phyloP scores from a whole-genome alignment of 2,113 vertebrate genomes.

The Amia ocellicauda region DNA sequence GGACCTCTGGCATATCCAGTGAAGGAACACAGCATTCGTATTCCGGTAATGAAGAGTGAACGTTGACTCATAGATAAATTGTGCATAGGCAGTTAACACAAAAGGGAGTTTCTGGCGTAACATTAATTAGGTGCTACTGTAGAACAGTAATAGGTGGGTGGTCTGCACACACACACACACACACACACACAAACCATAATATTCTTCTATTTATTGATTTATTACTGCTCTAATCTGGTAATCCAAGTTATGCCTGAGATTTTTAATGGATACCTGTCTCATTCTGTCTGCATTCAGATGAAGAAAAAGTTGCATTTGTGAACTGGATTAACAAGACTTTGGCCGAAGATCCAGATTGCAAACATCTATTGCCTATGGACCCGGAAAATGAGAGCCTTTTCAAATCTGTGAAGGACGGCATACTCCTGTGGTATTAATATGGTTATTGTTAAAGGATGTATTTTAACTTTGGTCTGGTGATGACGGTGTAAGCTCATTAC shows the following conservation, averaged over 20 bases:
- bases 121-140: not conserved
- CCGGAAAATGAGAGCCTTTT: constrained; percentile 82
- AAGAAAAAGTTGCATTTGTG: constrained; percentile 96
- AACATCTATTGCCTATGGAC: constrained; percentile 87
- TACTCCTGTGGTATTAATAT: constrained; percentile 83
- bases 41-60: constrained; percentile 67
- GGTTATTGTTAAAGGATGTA: too few species aligned
- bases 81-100: not conserved
- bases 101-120: not conserved
- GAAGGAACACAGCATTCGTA: constrained; percentile 97
- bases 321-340: constrained; percentile 98
- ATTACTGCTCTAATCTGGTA: too few species aligned
- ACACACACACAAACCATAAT: too few species aligned
- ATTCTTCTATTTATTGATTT: too few species aligned
- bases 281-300: constrained; percentile 68
- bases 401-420: constrained; percentile 85
- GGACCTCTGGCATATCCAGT: constrained; percentile 83
- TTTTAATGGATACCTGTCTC: too few species aligned
- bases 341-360: constrained; percentile 83
- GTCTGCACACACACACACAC: too few species aligned
- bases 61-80: not conserved
- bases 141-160: too few species aligned
- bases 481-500: too few species aligned
- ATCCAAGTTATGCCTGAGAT: too few species aligned
- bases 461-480: too few species aligned